phyloP scores from a whole-genome alignment of 2,113 vertebrate genomes.

The Willisornis vidua region DNA sequence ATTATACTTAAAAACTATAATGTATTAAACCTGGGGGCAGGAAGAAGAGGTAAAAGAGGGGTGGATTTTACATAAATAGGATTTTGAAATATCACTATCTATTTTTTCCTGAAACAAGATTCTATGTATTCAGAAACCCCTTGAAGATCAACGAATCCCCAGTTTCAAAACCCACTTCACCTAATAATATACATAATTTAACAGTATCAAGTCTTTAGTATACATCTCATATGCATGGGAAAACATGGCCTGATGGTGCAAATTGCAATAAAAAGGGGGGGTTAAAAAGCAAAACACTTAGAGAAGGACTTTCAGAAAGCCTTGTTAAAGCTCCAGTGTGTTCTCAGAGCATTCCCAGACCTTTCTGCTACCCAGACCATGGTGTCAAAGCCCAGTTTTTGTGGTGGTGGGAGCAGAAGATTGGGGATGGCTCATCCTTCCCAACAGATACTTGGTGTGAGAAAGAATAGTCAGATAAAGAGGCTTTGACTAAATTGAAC shows the following conservation, averaged over 20 bases:
- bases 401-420: not conserved
- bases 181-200: not conserved
- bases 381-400: not conserved
- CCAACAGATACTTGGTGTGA: fast-evolving
- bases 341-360: not conserved
- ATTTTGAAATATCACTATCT: not conserved
- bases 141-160: not conserved
- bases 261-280: not conserved
- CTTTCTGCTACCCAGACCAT: fast-evolving
- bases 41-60: not conserved
- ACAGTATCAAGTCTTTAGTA: not conserved
- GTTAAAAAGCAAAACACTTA: fast-evolving
- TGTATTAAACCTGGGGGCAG: not conserved
- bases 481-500: not conserved
- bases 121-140: not conserved
- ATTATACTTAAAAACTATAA: not conserved
- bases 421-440: not conserved
- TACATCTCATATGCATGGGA: not conserved
- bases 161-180: not conserved
- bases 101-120: not conserved
- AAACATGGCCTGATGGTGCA: not conserved
- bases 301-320: not conserved
- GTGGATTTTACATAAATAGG: not conserved
- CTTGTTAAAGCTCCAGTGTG: not conserved
- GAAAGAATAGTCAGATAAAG: not conserved